Base-by-base conservation (phyloP, 2,888 invertebrate species). In the Gymnoscelis rufifasciata region DNA sequence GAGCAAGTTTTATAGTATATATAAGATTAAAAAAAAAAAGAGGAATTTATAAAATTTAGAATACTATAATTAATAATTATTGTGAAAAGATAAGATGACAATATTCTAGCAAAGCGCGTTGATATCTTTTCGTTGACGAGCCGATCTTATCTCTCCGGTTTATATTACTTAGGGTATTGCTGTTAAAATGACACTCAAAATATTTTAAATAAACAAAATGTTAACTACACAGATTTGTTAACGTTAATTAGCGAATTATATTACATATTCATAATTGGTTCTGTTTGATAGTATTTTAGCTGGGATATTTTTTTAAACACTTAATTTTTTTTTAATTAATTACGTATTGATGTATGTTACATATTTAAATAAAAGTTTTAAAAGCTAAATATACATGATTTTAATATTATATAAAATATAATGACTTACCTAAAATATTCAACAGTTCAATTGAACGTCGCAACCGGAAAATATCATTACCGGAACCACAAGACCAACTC, bases 121-220 rank as follows among this genome's bases (percentile, higher is more conserved):
- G 73, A 79, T 68, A 75, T 79, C 79, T 78, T 78, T 78, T 68
- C 59, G 66, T 64, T 53, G 57, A 39, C 40, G 19, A 49, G 28
- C 26, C 8, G 45, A 48, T 47, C 23, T 31, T 51, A 48, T 51
- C 43, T 2, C 31, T 8, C 36, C 19, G 19, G n/a, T n/a, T n/a
- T n/a, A n/a, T n/a, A n/a, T n/a, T n/a, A n/a, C n/a, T n/a, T n/a
- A n/a, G n/a, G n/a, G n/a, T n/a, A n/a, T n/a, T n/a, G n/a, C n/a
- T n/a, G n/a, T n/a, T n/a, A n/a, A n/a, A n/a, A n/a, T n/a, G n/a
- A n/a, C n/a, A n/a, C n/a, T n/a, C n/a, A n/a, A n/a, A n/a, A n/a
- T n/a, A n/a, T n/a, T n/a, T n/a, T n/a, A n/a, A n/a, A n/a, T n/a
- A n/a, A n/a, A n/a, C n/a, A n/a, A n/a, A n/a, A n/a, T n/a, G n/a